A percentile compares a stretch with the other conserved stretches of the same genome.
Evolutionary conservation across 23 tunicate genomes (phyloP).

Genomic region (Ascidia mentula): DNA sequence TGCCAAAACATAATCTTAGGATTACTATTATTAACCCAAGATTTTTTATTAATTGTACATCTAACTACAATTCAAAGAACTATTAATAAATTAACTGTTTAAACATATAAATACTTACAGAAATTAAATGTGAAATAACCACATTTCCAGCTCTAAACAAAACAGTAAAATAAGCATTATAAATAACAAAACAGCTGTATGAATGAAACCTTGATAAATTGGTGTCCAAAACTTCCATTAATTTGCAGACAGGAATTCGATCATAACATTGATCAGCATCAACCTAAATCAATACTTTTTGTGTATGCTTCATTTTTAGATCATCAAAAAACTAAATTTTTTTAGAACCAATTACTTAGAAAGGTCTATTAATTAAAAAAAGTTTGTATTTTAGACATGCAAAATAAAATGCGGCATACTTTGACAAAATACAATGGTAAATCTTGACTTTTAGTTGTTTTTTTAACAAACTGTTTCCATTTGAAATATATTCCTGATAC

Average conservation of each 20-base stretch:
- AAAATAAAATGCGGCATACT: neutral
- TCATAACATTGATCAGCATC: slow-evolving; percentile 48
- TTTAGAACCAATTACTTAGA: no score
- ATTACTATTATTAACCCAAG: no score
- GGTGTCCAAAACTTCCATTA: slow-evolving; percentile 17
- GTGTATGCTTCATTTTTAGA: no score
- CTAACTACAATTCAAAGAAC: no score
- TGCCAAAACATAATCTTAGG: no score
- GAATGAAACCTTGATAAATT: neutral
- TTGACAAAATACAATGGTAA: neutral
- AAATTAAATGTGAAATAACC: neutral
- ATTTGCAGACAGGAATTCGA: slow-evolving; percentile 29
- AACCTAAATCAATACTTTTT: slow-evolving; percentile 21
- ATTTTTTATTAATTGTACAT: no score
- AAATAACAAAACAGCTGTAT: neutral
- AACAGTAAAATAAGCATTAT: neutral
- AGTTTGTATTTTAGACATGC: no score
- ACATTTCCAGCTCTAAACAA: neutral
- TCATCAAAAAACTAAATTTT: no score
- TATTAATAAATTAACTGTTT: no score
- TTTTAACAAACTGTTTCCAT: slow-evolving; percentile 20
- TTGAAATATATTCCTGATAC: neutral
- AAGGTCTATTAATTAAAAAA: no score
- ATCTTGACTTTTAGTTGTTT: neutral
- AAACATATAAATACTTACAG: neutral